Conservation (phyloP, 2,113 vertebrate species). For the Sorex fumeus region DNA sequence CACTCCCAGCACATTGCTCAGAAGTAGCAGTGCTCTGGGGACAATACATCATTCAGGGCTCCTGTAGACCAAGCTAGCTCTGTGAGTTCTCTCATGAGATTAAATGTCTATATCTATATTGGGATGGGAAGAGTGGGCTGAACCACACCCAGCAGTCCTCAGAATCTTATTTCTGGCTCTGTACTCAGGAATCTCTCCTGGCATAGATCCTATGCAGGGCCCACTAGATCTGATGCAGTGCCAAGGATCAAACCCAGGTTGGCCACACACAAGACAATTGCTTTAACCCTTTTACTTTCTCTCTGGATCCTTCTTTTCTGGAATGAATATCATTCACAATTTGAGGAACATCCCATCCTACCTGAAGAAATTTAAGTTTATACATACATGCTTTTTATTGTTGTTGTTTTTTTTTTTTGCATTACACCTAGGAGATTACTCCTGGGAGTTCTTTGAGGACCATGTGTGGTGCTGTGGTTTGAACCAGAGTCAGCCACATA, state of each 20-base stretch:
- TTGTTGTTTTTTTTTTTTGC: slow-evolving; percentile 30
- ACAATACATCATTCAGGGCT: too few species aligned
- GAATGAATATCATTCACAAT: slow-evolving; percentile 26
- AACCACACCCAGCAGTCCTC: too few species aligned
- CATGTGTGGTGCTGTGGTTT: not conserved
- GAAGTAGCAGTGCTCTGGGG: not conserved
- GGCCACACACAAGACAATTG: too few species aligned
- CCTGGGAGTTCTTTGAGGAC: not conserved
- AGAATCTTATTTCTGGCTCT: not conserved
- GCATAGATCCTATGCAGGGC: not conserved
- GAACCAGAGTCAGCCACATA: too few species aligned
- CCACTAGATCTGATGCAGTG: too few species aligned
- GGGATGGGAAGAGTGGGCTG: not conserved
- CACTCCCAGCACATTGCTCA: not conserved
- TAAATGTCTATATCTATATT: not conserved
- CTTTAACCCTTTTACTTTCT: too few species aligned
- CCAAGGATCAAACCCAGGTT: too few species aligned
- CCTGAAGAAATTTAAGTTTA: slow-evolving; percentile 24
- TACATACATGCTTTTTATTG: not conserved
- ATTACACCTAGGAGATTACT: not conserved
- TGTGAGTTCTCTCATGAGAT: too few species aligned
- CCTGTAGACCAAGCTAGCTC: too few species aligned
- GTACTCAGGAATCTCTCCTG: not conserved
- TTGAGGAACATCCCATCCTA: not conserved
- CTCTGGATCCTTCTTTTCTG: slow-evolving; percentile 1